A percentile compares a stretch with the other conserved stretches of the same genome.
Conservation (phyloP, 2,113 vertebrate genomes). For the Penelope pileata region DNA sequence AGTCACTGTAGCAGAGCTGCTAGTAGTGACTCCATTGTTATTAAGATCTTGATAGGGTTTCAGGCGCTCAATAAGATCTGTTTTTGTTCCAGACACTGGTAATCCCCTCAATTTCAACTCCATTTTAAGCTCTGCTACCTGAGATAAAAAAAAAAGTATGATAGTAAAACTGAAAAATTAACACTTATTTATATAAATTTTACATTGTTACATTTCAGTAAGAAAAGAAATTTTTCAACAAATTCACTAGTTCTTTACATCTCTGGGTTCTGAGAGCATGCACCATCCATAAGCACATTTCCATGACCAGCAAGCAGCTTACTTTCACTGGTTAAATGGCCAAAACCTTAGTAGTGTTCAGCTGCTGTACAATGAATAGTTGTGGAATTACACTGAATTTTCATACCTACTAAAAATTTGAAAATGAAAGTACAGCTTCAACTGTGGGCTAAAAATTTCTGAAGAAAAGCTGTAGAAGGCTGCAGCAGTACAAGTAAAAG, state of each 20-base stretch:
- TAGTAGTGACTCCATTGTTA: conserved; percentile 60
- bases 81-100: conserved; percentile 97
- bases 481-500: background rate
- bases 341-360: background rate
- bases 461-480: background rate
- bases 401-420: background rate
- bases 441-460: background rate
- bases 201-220: background rate
- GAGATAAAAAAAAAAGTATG: background rate
- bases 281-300: background rate
- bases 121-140: conserved; percentile 97
- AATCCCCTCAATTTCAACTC: conserved; percentile 94
- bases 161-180: background rate
- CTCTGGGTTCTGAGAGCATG: background rate
- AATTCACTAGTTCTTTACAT: background rate
- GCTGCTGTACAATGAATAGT: background rate
- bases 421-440: background rate
- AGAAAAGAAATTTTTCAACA: background rate
- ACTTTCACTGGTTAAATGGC: background rate
- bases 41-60: conserved; percentile 90
- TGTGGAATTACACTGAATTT: background rate
- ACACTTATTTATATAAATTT: background rate
- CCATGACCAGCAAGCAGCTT: background rate
- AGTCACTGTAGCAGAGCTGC: conserved; percentile 51
- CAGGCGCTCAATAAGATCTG: conserved; percentile 93